Conservation (phyloP, 2,888 invertebrate genomes). For the Lasius fuliginosus region DNA sequence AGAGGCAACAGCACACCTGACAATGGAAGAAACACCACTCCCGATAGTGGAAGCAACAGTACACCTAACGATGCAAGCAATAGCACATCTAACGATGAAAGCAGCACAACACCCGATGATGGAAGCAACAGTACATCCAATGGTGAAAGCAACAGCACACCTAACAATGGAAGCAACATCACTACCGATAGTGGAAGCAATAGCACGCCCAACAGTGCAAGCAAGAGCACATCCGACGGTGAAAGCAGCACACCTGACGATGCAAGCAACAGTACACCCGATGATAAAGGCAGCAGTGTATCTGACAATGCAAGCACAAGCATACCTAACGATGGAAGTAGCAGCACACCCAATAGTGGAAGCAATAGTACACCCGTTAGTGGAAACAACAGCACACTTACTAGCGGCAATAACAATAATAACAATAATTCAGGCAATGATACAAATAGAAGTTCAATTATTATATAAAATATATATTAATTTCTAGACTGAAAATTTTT, state of each 20-base stretch:
- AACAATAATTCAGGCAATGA: neutral
- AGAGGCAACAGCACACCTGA: neutral
- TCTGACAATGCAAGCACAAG: too few relatives aligned
- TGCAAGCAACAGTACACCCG: neutral
- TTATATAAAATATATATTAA: neutral
- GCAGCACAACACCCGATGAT: neutral
- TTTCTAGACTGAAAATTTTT: conserved; percentile 26
- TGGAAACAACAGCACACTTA: neutral
- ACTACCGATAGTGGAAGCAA: neutral
- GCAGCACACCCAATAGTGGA: neutral
- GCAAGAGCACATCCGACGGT: neutral
- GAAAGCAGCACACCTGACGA: too few relatives aligned
- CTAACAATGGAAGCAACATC: neutral
- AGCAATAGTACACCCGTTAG: neutral
- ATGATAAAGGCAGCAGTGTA: too few relatives aligned
- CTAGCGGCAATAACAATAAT: conserved; percentile 11
- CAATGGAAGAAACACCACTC: neutral
- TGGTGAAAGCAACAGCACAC: neutral
- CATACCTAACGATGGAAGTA: too few relatives aligned
- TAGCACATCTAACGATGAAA: neutral
- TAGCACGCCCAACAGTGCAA: neutral
- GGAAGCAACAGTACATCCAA: neutral
- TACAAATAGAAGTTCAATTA: neutral
- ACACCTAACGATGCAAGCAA: neutral
- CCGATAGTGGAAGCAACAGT: neutral